Evolutionary conservation across 2,113 vertebrate genomes (phyloP).

Genomic region (Epinephelus fuscoguttatus): DNA sequence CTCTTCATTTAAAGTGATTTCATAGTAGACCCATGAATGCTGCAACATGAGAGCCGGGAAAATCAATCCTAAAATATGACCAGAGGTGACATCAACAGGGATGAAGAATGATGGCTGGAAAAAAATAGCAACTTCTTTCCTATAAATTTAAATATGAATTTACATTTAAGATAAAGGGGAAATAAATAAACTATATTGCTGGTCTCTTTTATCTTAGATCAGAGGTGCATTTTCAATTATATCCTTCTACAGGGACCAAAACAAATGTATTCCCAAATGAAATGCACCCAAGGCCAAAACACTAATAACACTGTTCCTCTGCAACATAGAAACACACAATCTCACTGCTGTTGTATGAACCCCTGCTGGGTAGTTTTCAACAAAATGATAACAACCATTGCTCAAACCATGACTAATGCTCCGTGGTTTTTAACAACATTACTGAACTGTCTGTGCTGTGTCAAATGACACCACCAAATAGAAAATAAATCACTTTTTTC

Average conservation of each 20-base stretch:
- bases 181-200: background rate
- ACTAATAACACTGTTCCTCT: background rate
- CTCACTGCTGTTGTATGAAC: background rate
- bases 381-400: background rate
- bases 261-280: background rate
- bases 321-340: background rate
- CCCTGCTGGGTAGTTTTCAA: background rate
- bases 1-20: slow-evolving; percentile 33
- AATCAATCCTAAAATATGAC: slow-evolving; percentile 27
- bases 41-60: slow-evolving; percentile 1
- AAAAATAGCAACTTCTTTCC: background rate
- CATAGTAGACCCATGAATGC: background rate
- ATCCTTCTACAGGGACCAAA: background rate
- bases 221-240: background rate
- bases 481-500: too few relatives aligned
- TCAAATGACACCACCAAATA: background rate
- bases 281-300: background rate
- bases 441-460: background rate
- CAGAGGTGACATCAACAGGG: background rate
- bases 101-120: background rate
- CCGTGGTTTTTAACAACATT: background rate
- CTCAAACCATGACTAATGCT: background rate
- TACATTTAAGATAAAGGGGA: background rate
- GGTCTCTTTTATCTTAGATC: background rate
- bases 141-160: background rate